A percentile compares a stretch with the other conserved stretches of the same genome.
Evolutionary conservation across 37 sponge, comb jelly and placozoan species (phyloP).

Genomic region (Spongilla lacustris): DNA sequence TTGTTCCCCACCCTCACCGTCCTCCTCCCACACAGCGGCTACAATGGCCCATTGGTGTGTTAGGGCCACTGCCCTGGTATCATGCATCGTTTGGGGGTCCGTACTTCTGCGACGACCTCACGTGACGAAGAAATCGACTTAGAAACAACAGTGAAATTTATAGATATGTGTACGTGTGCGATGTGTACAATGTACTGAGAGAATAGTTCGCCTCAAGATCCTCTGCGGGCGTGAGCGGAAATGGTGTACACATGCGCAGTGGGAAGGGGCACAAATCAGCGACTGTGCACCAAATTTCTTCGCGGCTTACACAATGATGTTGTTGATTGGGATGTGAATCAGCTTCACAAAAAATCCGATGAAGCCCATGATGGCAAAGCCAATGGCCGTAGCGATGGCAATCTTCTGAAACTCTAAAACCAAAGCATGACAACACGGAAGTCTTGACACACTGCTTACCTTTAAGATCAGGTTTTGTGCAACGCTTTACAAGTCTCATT

Average conservation of each 20-base stretch:
- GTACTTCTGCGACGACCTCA: background rate
- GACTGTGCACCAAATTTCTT: no score
- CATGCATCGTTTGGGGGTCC: background rate
- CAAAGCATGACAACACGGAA: background rate
- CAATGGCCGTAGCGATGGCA: conserved; percentile 94
- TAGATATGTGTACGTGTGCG: background rate
- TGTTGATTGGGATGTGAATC: conserved; percentile 99
- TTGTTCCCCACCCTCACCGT: background rate
- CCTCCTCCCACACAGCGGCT: background rate
- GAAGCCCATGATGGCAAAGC: conserved; percentile 99
- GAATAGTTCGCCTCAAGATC: background rate
- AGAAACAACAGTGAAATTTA: background rate
- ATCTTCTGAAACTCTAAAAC: conserved; percentile 94
- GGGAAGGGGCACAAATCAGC: no score
- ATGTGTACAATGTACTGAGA: background rate
- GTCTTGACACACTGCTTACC: conserved; percentile 45
- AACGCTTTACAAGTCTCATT: conserved; percentile 89
- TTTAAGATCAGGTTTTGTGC: conserved; percentile 98
- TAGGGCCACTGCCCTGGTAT: background rate
- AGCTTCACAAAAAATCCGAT: conserved; percentile 99
- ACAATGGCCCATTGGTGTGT: background rate
- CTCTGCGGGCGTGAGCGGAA: no score
- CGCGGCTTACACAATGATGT: conserved; percentile 95
- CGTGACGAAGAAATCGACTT: background rate
- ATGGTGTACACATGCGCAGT: no score